Base-by-base conservation (phyloP, 64 coral and sea anemone genomes). In the Catalaphyllia jardinei region DNA sequence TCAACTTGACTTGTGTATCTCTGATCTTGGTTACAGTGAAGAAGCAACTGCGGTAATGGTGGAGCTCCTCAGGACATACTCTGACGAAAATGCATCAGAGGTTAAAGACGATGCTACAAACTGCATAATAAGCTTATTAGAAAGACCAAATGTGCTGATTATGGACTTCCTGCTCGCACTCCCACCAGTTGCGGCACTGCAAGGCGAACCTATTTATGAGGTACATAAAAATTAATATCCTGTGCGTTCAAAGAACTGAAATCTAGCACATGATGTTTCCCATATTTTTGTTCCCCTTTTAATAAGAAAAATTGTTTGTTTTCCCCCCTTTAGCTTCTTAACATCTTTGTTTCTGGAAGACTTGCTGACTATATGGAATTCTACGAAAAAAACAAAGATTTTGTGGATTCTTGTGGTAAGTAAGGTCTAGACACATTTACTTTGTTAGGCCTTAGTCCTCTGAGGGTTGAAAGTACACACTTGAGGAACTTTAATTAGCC, bases 1-100 rank as follows among this genome's bases (percentile, higher is more conserved):
- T 18, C 6, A 62, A 2, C 2, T 0, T 18, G 4, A 62, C 20
- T 15, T 62, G 20, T 74, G 31, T 62, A 61, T 29, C 52, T 38
- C 25, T 82, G 29, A 51, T 12, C 25, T 42, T 71, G 22, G 15
- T 87, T 61, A 30, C 38, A 99, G 97, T 88, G 97, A 99, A 78
- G 88, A 99, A 54, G 97, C 97, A 25, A 87, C 94, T 16, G 88
- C 88, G 49, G 91, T 99, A 16, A 99, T 99, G 97, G 77, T 99
- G n/a, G 97, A 99, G 78, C 79, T 99, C 10, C 88, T 99, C 8
- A 91, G 91, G 61, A 99, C 97, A 29, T 99, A 99, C 16, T 88
- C 97, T 17, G 97, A 99, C 22, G 88, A 95, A 42, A 95, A 95
- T 91, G 90, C 89, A 15, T 84, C 73, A n/a, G 82, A 89, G 30